Conservation (phyloP, 1,140 invertebrate genomes). For the Neelides sp. region DNA sequence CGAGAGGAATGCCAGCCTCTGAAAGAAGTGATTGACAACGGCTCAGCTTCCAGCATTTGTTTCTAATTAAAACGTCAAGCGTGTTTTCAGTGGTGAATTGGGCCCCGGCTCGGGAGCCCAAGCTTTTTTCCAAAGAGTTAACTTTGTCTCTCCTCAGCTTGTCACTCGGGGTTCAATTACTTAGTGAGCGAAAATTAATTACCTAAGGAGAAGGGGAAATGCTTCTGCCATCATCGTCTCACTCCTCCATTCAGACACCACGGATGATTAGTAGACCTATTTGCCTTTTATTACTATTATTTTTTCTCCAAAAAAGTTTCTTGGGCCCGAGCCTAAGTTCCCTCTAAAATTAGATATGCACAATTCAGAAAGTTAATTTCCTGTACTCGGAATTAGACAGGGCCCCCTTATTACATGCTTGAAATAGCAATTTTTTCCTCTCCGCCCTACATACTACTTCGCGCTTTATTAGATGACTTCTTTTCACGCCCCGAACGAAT, state of each 20-base stretch:
- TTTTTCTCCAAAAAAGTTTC: conserved; percentile 27
- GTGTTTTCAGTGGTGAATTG: conserved; percentile 27
- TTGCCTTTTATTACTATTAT: conserved; percentile 33
- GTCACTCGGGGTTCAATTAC: conserved; percentile 31
- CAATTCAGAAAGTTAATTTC: conserved; percentile 33
- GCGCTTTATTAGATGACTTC: conserved; percentile 30
- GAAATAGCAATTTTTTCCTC: conserved; percentile 29
- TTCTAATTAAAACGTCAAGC: conserved; percentile 32
- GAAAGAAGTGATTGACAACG: conserved; percentile 29
- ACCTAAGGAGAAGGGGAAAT: conserved; percentile 25
- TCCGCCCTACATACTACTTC: conserved; percentile 22
- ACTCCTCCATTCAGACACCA: conserved; percentile 9
- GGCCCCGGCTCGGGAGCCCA: conserved; percentile 16
- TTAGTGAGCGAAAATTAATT: conserved; percentile 32
- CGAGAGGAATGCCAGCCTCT: conserved; percentile 19
- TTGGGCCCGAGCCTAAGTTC: conserved; percentile 22
- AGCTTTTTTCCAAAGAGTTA: conserved; percentile 15
- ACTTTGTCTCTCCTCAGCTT: conserved; percentile 30
- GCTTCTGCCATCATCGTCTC: conserved; percentile 6
- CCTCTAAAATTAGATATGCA: conserved; percentile 32
- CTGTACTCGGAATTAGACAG: conserved; percentile 28
- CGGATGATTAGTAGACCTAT: conserved; percentile 31
- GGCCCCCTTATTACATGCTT: conserved; percentile 31
- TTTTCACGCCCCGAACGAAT: conserved; percentile 29
- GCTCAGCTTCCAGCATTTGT: conserved; percentile 30